These are phyloP conservation scores for Crypturellus undulatus DNA, from an alignment of 2,113 vertebrate species.

Conservation along the genomic window DNA sequence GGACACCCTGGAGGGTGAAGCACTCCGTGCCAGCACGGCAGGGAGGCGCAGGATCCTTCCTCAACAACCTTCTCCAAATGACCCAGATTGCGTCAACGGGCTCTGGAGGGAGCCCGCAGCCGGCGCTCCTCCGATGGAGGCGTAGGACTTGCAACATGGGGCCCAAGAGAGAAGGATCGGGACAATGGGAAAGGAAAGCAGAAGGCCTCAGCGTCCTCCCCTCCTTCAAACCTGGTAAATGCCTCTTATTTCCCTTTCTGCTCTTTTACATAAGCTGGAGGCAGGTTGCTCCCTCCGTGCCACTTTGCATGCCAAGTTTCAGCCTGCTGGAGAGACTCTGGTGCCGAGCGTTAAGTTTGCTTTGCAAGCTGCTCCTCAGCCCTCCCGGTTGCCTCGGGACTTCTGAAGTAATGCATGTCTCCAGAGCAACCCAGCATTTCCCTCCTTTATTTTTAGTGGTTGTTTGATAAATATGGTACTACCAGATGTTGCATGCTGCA, in stretches of 20 bases:
- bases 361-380: not conserved
- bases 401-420: not conserved
- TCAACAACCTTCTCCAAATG: not conserved
- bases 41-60: not conserved
- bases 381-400: not conserved
- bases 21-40: not conserved
- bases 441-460: not conserved
- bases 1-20: not conserved
- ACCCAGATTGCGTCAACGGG: not conserved
- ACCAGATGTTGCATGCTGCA: not conserved
- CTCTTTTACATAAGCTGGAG: not conserved
- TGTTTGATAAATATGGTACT: rapidly evolving
- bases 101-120: slow-evolving; percentile 19
- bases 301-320: not conserved
- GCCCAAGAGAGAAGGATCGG: not conserved
- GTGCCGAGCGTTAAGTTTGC: not conserved
- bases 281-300: not conserved
- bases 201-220: not conserved
- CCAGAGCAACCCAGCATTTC: not conserved
- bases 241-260: not conserved
- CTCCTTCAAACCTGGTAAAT: slow-evolving; percentile 28
- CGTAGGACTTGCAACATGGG: slow-evolving; percentile 11
- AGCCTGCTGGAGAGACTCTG: not conserved
- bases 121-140: not conserved
- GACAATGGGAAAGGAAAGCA: slow-evolving; percentile 13